Base-by-base conservation (phyloP, 2,888 invertebrate species). In the Neoitamus cyanurus region DNA sequence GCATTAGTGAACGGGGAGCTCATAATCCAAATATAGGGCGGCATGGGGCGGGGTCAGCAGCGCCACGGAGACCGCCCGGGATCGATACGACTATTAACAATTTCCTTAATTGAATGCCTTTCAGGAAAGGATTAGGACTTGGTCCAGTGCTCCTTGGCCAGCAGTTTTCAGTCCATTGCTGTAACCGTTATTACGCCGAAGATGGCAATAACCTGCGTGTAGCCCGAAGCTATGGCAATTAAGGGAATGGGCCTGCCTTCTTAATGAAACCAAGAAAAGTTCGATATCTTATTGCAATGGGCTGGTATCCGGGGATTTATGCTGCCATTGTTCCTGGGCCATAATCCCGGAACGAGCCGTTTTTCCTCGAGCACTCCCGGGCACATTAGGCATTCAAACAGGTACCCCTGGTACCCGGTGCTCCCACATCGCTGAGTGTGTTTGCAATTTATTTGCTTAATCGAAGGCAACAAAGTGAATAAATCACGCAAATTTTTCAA, bases 21-120 rank as follows among this genome's bases (percentile, higher is more conserved):
- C 70, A 70, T 70, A 70, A 70, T 70, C 70, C 70, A 15, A 70
- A 70, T 31, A n/a, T n/a, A 20, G 58, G 25, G 20, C 20, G 58
- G 58, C 9, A 9, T 20, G 58, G 58, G 15, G 25, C 13, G 70
- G 70, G 3, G 2, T 13, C 30, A 4, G 42, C n/a, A 70, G 15
- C 6, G 30, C 31, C 34, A 30, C n/a, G 70, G 31, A 72, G 31
- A 1, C 42, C 42, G 2, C 1, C 42, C 58, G 7, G 13, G 72
- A 73, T 73, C 73, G 36, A 73, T 73, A 73, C 37, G 36, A 73
- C 34, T 34, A 73, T 73, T 73, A 73, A 73, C 73, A 73, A 73
- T 73, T 73, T 73, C 73, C 73, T 73, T 73, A 73, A 73, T 73
- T 73, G 73, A 73, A 73, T 73, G 73, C 73, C 73, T 36, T 73